Evolutionary conservation across 2,113 vertebrate genomes (phyloP).

Genomic region (Leptodactylus fuscus): DNA sequence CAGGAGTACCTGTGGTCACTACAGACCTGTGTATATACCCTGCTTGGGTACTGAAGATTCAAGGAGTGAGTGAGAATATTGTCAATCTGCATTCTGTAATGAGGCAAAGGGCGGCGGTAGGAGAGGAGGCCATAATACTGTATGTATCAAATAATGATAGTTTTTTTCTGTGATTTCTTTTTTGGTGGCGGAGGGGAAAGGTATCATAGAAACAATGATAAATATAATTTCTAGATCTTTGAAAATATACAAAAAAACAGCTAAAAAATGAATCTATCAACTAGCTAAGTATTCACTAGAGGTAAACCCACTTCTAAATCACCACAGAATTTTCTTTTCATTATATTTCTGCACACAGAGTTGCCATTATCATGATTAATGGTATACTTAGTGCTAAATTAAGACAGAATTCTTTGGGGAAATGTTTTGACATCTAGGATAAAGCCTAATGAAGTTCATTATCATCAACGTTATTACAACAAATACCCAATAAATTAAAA

Average conservation of each 20-base stretch:
- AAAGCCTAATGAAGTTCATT: conserved; percentile 67
- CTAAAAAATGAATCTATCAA: neutral
- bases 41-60: too few relatives aligned
- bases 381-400: conserved; percentile 59
- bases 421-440: conserved; percentile 63
- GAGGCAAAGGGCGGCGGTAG: too few relatives aligned
- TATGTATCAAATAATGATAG: too few relatives aligned
- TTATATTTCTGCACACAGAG: conserved; percentile 61
- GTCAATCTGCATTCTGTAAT: too few relatives aligned
- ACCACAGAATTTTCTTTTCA: conserved; percentile 59
- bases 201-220: too few relatives aligned
- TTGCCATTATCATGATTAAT: conserved; percentile 64
- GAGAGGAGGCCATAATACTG: too few relatives aligned
- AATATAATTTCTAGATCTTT: neutral
- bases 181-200: too few relatives aligned
- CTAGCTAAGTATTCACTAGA: neutral
- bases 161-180: too few relatives aligned
- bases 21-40: too few relatives aligned
- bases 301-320: conserved; percentile 64
- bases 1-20: too few relatives aligned
- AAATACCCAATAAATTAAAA: conserved; percentile 66
- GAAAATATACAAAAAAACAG: neutral
- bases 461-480: conserved; percentile 66
- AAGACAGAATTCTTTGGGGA: conserved; percentile 60
- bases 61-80: too few relatives aligned